A percentile compares a stretch with the other conserved stretches of the same genome.
Conservation (phyloP, 2,888 invertebrate genomes). For the Eupeodes latifasciatus region DNA sequence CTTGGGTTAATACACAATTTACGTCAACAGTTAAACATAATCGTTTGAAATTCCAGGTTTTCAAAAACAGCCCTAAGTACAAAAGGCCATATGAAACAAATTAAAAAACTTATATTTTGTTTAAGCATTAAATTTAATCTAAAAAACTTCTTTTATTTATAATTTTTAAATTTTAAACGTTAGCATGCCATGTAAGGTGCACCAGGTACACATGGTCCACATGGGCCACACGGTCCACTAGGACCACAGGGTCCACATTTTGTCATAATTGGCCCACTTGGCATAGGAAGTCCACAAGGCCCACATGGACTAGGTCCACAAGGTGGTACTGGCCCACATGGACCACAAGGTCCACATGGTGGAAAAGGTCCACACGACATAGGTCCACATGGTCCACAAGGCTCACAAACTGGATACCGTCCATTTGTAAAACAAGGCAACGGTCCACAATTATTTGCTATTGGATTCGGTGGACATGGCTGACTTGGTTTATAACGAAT, state of each 20-base stretch:
- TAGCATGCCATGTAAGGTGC: slow-evolving; percentile 41
- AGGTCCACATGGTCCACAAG: slow-evolving; percentile 77
- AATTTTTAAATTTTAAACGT: not conserved
- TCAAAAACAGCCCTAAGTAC: too few relatives aligned
- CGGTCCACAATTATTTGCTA: slow-evolving; percentile 78
- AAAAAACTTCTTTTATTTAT: too few relatives aligned
- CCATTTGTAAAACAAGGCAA: slow-evolving; percentile 80
- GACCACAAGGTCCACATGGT: slow-evolving; percentile 79
- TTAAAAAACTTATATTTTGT: not conserved
- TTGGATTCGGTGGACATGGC: slow-evolving; percentile 80
- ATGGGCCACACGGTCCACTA: slow-evolving; percentile 29
- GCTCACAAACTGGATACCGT: slow-evolving; percentile 80
- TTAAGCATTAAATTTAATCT: too few relatives aligned
- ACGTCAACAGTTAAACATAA: too few relatives aligned
- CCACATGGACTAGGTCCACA: slow-evolving; percentile 45
- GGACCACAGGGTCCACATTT: slow-evolving; percentile 27
- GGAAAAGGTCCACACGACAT: slow-evolving; percentile 76
- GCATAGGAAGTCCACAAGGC: not conserved
- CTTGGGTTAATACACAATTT: too few relatives aligned
- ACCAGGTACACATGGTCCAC: slow-evolving; percentile 55
- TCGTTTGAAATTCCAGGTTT: too few relatives aligned
- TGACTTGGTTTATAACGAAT: slow-evolving; percentile 80
- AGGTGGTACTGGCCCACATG: slow-evolving; percentile 78
- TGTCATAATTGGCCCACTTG: not conserved
- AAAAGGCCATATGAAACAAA: not conserved